These are phyloP conservation scores for Lycia hirtaria DNA, from an alignment of 2,888 invertebrate genomes.

Conservation along the genomic window DNA sequence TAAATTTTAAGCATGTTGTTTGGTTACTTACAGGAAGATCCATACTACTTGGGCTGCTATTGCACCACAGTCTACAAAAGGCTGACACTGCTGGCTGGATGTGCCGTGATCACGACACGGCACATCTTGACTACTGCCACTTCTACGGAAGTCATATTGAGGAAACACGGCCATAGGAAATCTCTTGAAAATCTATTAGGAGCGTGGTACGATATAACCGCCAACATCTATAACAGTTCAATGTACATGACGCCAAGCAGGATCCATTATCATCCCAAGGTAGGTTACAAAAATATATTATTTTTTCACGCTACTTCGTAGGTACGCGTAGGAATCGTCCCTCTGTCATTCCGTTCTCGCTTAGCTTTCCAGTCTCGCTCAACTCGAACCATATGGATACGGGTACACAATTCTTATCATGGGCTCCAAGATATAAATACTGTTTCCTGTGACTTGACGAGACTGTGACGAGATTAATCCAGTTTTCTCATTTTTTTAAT, in stretches of 20 bases:
- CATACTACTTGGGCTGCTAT: constrained; percentile 48
- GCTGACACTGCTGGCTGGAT: constrained; percentile 46
- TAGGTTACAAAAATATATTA: too few relatives aligned
- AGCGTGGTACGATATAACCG: constrained; percentile 57
- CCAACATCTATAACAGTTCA: constrained; percentile 46
- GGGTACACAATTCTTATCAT: too few relatives aligned
- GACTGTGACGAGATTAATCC: too few relatives aligned
- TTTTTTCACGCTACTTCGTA: too few relatives aligned
- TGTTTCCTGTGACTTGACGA: too few relatives aligned
- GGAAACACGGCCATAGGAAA: constrained; percentile 27
- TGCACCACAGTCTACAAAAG: constrained; percentile 57
- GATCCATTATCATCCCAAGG: constrained; percentile 61
- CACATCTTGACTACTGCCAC: constrained; percentile 65
- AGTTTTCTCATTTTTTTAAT: too few relatives aligned
- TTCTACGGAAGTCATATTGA: constrained; percentile 54
- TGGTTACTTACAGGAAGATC: constrained; percentile 46
- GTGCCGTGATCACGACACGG: constrained; percentile 57
- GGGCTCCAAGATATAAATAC: too few relatives aligned
- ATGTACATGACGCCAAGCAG: constrained; percentile 52
- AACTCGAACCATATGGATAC: too few relatives aligned
- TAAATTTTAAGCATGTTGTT: too few relatives aligned
- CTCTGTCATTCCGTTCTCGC: too few relatives aligned
- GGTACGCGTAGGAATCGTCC: too few relatives aligned
- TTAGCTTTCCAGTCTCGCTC: too few relatives aligned
- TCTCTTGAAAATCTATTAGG: constrained; percentile 52